Percentiles rank a stretch among this genome's conserved stretches.
phyloP scores from a whole-genome alignment of 1,140 invertebrate species.

The Cotesia typhae region DNA sequence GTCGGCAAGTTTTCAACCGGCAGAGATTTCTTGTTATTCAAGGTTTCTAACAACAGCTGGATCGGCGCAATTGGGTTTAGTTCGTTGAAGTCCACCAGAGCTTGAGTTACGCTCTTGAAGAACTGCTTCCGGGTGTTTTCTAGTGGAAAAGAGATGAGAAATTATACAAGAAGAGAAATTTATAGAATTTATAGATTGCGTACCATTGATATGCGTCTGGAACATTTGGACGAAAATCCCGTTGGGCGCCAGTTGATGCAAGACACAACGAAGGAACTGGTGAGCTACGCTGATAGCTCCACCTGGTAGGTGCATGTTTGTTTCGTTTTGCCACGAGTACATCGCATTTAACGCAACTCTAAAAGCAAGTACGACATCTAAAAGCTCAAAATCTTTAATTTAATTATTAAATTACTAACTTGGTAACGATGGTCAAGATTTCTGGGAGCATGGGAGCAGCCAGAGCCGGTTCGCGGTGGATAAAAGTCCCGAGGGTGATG shows the following conservation, averaged over 20 bases:
- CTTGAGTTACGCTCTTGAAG: conserved; percentile 92
- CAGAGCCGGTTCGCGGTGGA: conserved; percentile 92
- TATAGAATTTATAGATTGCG: no score
- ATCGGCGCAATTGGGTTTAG: conserved; percentile 93
- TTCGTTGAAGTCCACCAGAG: conserved; percentile 96
- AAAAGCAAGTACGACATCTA: conserved; percentile 39
- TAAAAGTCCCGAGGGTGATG: conserved; percentile 92
- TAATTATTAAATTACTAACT: conserved; percentile 67
- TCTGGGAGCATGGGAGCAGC: conserved; percentile 93
- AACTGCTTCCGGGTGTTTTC: conserved; percentile 79
- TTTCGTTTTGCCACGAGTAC: conserved; percentile 93
- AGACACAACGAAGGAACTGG: conserved; percentile 94
- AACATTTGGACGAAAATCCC: conserved; percentile 97
- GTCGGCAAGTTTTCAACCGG: conserved; percentile 77
- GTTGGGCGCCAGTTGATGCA: conserved; percentile 96
- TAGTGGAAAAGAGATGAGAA: conserved; percentile 44
- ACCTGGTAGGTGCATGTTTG: conserved; percentile 85
- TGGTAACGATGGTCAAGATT: conserved; percentile 87
- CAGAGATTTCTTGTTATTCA: conserved; percentile 89
- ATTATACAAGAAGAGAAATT: neutral
- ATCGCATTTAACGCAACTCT: conserved; percentile 78
- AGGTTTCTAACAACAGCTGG: conserved; percentile 76
- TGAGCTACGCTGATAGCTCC: conserved; percentile 92
- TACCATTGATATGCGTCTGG: conserved; percentile 85
- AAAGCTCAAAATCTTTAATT: neutral